Conservation (phyloP, 2,797 vertebrate species). For the Etheostoma nigrum region DNA sequence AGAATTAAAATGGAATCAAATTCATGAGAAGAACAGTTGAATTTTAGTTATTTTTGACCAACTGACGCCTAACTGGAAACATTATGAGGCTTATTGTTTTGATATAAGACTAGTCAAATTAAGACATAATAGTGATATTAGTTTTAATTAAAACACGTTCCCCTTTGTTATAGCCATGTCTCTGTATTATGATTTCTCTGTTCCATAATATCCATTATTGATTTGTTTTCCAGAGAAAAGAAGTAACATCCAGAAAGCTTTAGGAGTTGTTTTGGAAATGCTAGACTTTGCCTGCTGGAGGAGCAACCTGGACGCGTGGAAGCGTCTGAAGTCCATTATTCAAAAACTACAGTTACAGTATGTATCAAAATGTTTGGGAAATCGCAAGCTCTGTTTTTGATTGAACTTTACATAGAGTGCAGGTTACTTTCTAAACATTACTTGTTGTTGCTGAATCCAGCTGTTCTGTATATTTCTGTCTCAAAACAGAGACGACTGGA, state of each 20-base stretch:
- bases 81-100: background rate
- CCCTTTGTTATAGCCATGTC: background rate
- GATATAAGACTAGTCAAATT: background rate
- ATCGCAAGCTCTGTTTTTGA: background rate
- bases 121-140: no score
- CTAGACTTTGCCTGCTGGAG: constrained; percentile 93
- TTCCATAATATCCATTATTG: background rate
- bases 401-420: background rate
- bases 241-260: constrained; percentile 73
- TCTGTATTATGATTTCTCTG: background rate
- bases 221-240: constrained; percentile 78
- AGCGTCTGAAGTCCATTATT: constrained; percentile 79
- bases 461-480: background rate
- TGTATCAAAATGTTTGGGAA: constrained; percentile 21
- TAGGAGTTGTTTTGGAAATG: constrained; percentile 86
- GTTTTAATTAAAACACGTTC: background rate
- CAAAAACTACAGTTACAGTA: constrained; percentile 82
- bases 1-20: background rate
- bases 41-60: background rate
- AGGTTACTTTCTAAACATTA: background rate
- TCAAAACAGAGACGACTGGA: constrained; percentile 54
- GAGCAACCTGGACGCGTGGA: constrained; percentile 87
- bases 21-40: background rate
- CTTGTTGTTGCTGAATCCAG: no score
- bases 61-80: background rate